phyloP scores from a whole-genome alignment of 2,888 invertebrate genomes.

The Melikaiella ostensackeni region DNA sequence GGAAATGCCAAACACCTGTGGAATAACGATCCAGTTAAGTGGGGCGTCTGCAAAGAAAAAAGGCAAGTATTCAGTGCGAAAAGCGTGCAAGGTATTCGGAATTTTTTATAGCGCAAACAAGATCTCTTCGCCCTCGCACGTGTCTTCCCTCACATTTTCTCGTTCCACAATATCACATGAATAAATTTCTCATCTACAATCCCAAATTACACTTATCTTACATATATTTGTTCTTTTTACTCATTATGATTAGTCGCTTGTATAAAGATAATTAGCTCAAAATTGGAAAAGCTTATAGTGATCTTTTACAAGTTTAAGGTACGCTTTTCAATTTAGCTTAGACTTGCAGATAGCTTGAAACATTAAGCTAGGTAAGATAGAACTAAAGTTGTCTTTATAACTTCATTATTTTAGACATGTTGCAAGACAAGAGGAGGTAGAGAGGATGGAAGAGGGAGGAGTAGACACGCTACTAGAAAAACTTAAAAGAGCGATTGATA shows the following conservation, averaged over 20 bases:
- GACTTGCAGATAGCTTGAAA: no score
- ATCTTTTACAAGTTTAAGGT: no score
- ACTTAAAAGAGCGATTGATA: no score
- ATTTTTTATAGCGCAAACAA: constrained; percentile 48
- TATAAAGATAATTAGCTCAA: background rate
- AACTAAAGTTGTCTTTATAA: no score
- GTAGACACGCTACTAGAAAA: no score
- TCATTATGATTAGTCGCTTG: background rate
- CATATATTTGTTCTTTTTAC: background rate
- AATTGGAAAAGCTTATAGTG: no score
- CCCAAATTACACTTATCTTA: background rate
- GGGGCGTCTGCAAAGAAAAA: constrained; percentile 72
- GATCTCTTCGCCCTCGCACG: constrained; percentile 49
- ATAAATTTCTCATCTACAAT: background rate
- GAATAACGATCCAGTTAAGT: constrained; percentile 74
- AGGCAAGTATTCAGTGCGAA: constrained; percentile 66
- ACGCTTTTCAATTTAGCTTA: no score
- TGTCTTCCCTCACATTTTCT: constrained; percentile 44
- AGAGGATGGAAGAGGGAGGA: no score
- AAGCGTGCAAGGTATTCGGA: constrained; percentile 58
- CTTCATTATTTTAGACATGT: no score
- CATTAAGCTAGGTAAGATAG: no score
- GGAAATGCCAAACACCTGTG: constrained; percentile 77
- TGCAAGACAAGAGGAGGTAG: no score
- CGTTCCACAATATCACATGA: background rate